Conservation (phyloP, 2,113 vertebrate genomes). For the Chaetorhynchus papuensis region DNA sequence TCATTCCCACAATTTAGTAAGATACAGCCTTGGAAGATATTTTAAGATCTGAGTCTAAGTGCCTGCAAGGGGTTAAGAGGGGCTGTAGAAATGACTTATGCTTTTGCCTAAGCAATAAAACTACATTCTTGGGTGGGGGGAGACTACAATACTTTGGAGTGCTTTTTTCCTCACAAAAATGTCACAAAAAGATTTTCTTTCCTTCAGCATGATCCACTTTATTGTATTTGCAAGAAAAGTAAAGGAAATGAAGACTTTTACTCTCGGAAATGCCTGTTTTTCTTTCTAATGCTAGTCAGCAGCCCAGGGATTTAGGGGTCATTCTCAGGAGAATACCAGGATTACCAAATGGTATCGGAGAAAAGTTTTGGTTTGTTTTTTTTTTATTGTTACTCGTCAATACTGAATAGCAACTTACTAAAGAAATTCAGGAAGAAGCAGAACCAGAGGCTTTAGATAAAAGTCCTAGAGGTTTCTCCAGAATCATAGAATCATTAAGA, state of each 20-base stretch:
- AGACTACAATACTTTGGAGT: slow-evolving; percentile 1
- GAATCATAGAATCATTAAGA: not conserved
- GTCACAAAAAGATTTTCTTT: slow-evolving; percentile 31
- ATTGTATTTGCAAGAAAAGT: not conserved
- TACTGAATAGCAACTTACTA: not conserved
- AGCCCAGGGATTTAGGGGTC: not conserved
- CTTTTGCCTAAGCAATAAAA: slow-evolving; percentile 22
- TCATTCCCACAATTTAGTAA: not conserved
- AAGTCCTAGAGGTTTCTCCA: not conserved
- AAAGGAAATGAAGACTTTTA: slow-evolving; percentile 48
- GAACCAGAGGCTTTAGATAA: not conserved
- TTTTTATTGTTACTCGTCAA: not conserved
- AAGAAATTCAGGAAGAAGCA: not conserved
- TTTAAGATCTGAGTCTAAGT: not conserved
- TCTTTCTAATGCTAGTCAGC: not conserved
- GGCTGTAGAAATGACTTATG: slow-evolving; percentile 35
- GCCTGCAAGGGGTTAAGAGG: not conserved
- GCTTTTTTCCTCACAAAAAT: slow-evolving; percentile 36
- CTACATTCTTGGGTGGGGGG: not conserved
- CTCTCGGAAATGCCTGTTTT: not conserved
- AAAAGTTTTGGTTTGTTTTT: not conserved
- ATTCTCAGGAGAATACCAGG: not conserved
- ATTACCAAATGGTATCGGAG: not conserved
- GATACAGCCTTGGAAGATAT: not conserved
- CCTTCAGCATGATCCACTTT: not conserved